These are phyloP conservation scores for Lycia hirtaria DNA, from an alignment of 2,888 invertebrate genomes.

Conservation along the genomic window DNA sequence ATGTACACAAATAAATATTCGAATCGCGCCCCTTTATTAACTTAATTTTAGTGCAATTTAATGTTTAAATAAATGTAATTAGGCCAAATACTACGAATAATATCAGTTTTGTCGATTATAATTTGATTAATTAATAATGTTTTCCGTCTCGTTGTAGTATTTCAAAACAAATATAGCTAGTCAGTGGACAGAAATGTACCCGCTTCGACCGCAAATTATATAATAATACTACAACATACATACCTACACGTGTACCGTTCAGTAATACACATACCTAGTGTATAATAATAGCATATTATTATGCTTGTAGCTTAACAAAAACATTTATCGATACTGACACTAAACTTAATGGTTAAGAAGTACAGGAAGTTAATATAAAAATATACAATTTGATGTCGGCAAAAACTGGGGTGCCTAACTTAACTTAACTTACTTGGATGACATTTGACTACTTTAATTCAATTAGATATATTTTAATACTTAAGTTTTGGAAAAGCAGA, in stretches of 20 bases:
- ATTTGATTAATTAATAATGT: no score
- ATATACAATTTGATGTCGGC: neutral
- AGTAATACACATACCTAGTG: neutral
- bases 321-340: neutral
- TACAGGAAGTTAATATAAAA: conserved; percentile 1
- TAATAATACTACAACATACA: neutral
- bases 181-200: no score
- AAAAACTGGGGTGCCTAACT: no score
- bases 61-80: no score
- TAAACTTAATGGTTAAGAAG: neutral
- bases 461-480: neutral
- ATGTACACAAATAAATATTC: no score
- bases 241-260: neutral
- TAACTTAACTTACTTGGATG: neutral
- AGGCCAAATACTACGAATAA: no score
- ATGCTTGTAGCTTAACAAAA: neutral
- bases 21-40: no score
- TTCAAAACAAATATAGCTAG: no score
- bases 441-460: neutral
- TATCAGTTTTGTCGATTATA: no score
- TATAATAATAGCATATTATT: neutral
- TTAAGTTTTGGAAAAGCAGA: neutral
- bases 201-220: neutral
- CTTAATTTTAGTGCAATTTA: no score
- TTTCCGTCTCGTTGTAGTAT: no score